Percentiles rank a stretch among this genome's conserved stretches.
phyloP scores from a whole-genome alignment of 2,113 vertebrate species.

The Sebastes schlegelii region DNA sequence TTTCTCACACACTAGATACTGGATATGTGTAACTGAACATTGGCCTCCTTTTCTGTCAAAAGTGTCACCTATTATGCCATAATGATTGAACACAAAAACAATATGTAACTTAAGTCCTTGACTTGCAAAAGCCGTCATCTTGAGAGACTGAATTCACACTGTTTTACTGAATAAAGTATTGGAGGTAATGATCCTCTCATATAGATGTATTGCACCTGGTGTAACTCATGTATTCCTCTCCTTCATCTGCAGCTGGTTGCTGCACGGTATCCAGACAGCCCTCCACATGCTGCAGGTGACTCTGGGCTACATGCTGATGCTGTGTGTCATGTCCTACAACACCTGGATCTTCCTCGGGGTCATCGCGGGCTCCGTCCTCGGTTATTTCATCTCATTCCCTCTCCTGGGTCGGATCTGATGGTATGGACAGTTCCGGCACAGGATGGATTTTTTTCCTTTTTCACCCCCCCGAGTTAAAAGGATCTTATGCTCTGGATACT shows the following conservation, averaged over 20 bases:
- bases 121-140: background rate
- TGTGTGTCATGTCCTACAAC: conserved; percentile 98
- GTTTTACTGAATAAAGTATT: background rate
- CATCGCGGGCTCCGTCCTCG: conserved; percentile 86
- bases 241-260: conserved; percentile 71
- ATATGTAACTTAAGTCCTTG: background rate
- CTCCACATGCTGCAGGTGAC: conserved; percentile 91
- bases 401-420: conserved; percentile 75
- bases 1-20: background rate
- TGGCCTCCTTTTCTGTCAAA: background rate
- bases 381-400: conserved; percentile 92
- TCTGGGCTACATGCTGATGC: conserved; percentile 94
- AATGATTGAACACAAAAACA: background rate
- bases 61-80: background rate
- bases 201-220: background rate
- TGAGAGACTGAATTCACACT: background rate
- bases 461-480: background rate
- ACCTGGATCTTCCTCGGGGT: conserved; percentile 94
- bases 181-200: background rate
- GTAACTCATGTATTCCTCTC: background rate
- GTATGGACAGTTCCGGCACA: background rate
- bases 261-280: conserved; percentile 85
- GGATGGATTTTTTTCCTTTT: background rate
- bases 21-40: background rate
- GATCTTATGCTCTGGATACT: background rate